Base-by-base conservation (phyloP, 2,888 invertebrate genomes). In the Paralinhomoeus sp. region DNA sequence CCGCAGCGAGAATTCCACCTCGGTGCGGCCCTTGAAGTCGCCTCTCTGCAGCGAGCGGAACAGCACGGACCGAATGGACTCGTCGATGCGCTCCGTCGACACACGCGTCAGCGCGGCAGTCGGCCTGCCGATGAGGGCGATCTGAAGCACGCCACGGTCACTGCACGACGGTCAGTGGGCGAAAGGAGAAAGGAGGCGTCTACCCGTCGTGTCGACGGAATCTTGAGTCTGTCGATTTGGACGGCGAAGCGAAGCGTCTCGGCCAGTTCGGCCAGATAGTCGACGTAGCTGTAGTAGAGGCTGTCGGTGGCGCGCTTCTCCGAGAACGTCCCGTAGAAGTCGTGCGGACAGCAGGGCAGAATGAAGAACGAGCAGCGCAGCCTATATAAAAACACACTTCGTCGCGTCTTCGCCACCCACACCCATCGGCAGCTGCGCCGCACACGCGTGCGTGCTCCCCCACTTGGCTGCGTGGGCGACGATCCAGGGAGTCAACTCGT, bases 401-500 rank as follows among this genome's bases (percentile, higher is more conserved):
- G n/a, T n/a, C n/a, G 9, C n/a, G n/a, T n/a, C n/a, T n/a, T n/a
- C n/a, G n/a, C n/a, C n/a, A n/a, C n/a, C n/a, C n/a, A n/a, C n/a
- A n/a, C n/a, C n/a, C n/a, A n/a, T n/a, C n/a, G n/a, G n/a, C n/a
- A n/a, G n/a, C n/a, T n/a, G n/a, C n/a, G n/a, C n/a, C n/a, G n/a
- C n/a, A n/a, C n/a, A n/a, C n/a, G n/a, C n/a, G n/a, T 40, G 45
- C 49, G n/a, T n/a, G n/a, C n/a, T n/a, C n/a, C n/a, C n/a, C n/a
- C n/a, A 67, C 66, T 78, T 78, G 45, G 82, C 75, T 24, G 91
- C 78, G 54, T 93, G 75, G 1, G 91, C 76, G 21, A 93, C 87
- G 55, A 97, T 76, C 93, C 93, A 97, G 1, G 91, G 89, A 12
- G 93, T 91, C n/a, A 97, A 67, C 63, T 97, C 93, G 69, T 97